A percentile compares a stretch with the other conserved stretches of the same genome.
These are phyloP conservation scores for Horisme vitalbata DNA, from an alignment of 2,888 invertebrate genomes.

Conservation along the genomic window DNA sequence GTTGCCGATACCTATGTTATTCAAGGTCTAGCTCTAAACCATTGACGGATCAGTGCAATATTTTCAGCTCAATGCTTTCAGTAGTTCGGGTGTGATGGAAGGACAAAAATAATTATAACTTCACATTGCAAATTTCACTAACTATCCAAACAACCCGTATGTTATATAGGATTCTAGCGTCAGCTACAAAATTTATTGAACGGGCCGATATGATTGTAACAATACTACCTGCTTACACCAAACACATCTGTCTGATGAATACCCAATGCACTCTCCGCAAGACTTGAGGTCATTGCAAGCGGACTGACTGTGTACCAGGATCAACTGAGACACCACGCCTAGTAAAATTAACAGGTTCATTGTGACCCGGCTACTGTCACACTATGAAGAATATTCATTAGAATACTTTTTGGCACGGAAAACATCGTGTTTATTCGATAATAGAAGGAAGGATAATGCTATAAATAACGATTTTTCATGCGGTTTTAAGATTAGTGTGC, in stretches of 20 bases:
- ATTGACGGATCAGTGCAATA: too few relatives aligned
- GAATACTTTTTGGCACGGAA: background rate
- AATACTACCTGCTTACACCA: conserved; percentile 58
- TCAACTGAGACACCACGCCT: conserved; percentile 20
- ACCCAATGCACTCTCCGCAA: conserved; percentile 57
- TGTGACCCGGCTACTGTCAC: background rate
- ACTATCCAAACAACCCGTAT: too few relatives aligned
- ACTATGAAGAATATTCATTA: too few relatives aligned
- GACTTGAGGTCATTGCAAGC: conserved; percentile 37
- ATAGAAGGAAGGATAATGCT: conserved; percentile 12
- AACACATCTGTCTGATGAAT: conserved; percentile 45
- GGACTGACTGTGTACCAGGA: conserved; percentile 24
- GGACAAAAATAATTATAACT: too few relatives aligned
- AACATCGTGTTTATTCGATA: background rate
- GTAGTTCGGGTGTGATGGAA: too few relatives aligned
- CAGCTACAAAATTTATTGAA: too few relatives aligned
- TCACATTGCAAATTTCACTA: too few relatives aligned
- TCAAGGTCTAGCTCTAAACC: too few relatives aligned
- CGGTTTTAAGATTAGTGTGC: background rate
- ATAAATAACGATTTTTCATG: background rate
- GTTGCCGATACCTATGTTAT: too few relatives aligned
- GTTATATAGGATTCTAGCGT: too few relatives aligned
- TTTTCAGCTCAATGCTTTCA: too few relatives aligned
- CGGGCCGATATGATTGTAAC: too few relatives aligned
- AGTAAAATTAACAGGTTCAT: conserved; percentile 24